Conservation (phyloP, 2,888 invertebrate genomes). For the Plagiodera versicolora region DNA sequence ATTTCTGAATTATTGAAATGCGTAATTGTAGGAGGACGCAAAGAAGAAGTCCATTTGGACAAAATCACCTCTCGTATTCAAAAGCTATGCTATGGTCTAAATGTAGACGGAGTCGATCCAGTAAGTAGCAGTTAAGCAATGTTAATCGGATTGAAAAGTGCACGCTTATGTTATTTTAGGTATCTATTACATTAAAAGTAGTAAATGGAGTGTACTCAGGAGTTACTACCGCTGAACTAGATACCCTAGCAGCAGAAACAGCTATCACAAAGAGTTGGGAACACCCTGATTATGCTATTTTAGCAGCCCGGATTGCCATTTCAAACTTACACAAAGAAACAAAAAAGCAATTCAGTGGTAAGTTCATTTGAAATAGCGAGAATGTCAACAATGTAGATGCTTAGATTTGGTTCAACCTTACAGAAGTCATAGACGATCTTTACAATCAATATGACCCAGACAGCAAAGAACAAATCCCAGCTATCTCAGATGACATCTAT, state of each 20-base stretch:
- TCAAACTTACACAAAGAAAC: constrained; percentile 99
- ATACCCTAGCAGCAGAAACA: constrained; percentile 97
- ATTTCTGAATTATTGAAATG: constrained; percentile 1
- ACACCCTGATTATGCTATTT: constrained; percentile 93
- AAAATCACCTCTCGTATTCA: constrained; percentile 96
- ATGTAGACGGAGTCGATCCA: constrained; percentile 95
- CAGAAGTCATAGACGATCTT: constrained; percentile 89
- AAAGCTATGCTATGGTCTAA: constrained; percentile 93
- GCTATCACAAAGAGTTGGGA: constrained; percentile 98
- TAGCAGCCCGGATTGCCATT: constrained; percentile 85
- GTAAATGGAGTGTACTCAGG: constrained; percentile 94
- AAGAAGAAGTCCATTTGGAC: constrained; percentile 93
- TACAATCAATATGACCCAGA: constrained; percentile 74
- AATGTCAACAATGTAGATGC: too few species aligned
- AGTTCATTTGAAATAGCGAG: too few species aligned
- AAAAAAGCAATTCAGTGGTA: constrained; percentile 89
- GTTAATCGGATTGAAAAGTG: background rate
- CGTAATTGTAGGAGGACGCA: constrained; percentile 72
- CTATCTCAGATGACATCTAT: constrained; percentile 84
- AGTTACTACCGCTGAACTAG: constrained; percentile 94
- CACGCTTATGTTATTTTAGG: constrained; percentile 27
- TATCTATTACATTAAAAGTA: constrained; percentile 82
- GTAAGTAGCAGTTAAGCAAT: constrained; percentile 61
- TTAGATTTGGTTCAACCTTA: constrained; percentile 41
- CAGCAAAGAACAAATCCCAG: constrained; percentile 71